Evolutionary conservation across 2,888 invertebrate species (phyloP), one percentile per base, ranked within the genome.

Genomic region (Gandaritis pyraliata): DNA sequence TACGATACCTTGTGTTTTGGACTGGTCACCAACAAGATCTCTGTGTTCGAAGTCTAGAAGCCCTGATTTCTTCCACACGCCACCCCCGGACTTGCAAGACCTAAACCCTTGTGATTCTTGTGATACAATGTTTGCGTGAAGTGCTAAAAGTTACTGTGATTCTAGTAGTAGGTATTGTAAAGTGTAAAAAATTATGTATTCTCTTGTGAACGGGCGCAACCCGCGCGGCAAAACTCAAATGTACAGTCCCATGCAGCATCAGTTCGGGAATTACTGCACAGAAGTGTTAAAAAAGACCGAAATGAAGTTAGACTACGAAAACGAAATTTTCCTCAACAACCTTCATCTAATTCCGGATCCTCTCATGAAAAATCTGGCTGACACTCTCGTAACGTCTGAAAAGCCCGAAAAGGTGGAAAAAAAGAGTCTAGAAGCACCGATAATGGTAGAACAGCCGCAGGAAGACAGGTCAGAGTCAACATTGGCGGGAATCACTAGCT

Each of bases 321-420:
- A 88, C 30, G 80, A 81, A 7, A 64, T 84, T 56, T 78, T 86
- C 58, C 66, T 88, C 15, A 81, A 83, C 61, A 87, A 82, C 56
- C 68, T 89, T 2, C 85, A 86, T 64, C 65, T 84, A 1, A 80
- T 88, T 55, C 84, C 88, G 0, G 88, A 90, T 71, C 85, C 88
- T 2, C 63, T 91, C 56, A 83, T 82, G 72, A 90, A 89, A 72
- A 89, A 90, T 74, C 74, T 91, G 49, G 91, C 88, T 1, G 91
- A 91, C 58, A 80, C 86, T 0, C 75, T 88, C 11, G 81, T 83
- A 39, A 79, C 77, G 0, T 71, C 71, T 5, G 77, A 76, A 48
- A 59, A 38, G 1, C 56, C 65, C 16, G 57, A 58, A 50, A 70
- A 58, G 36, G 46, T 38, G 39, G 62, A 70, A 67, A 60, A 72